These are phyloP conservation scores for Salpingus planirostris DNA, from an alignment of 2,888 invertebrate species.

Conservation along the genomic window DNA sequence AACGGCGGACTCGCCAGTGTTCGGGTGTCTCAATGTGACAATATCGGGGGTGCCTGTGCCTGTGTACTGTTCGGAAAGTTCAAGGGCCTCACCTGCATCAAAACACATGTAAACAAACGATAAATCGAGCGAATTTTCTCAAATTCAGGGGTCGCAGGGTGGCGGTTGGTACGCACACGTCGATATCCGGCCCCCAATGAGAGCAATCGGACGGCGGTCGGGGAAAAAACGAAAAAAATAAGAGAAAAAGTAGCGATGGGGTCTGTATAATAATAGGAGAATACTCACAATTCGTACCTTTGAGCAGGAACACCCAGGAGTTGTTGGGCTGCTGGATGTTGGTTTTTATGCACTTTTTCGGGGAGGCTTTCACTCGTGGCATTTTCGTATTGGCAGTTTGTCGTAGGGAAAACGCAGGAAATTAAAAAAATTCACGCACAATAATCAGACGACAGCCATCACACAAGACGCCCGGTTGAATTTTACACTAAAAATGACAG, in stretches of 20 bases:
- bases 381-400: slow-evolving; percentile 32
- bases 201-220: slow-evolving; percentile 5
- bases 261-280: too few relatives aligned
- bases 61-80: slow-evolving; percentile 40
- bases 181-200: slow-evolving; percentile 6
- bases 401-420: slow-evolving; percentile 1
- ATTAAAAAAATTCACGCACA: too few relatives aligned
- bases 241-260: neutral
- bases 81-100: slow-evolving; percentile 45
- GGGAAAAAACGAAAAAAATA: slow-evolving; percentile 4
- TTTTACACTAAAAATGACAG: slow-evolving; percentile 25
- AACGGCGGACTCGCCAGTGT: slow-evolving; percentile 51
- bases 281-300: slow-evolving; percentile 43
- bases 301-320: slow-evolving; percentile 59
- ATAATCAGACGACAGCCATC: slow-evolving; percentile 17
- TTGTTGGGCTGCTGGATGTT: slow-evolving; percentile 51
- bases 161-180: too few relatives aligned
- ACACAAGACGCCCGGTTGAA: slow-evolving; percentile 25
- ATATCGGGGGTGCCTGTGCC: slow-evolving; percentile 46
- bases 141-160: too few relatives aligned
- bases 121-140: too few relatives aligned
- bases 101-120: slow-evolving; percentile 13
- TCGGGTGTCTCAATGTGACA: slow-evolving; percentile 60
- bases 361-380: slow-evolving; percentile 51
- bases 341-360: slow-evolving; percentile 45